A percentile compares a stretch with the other conserved stretches of the same genome.
Evolutionary conservation across 92 coral and sea anemone species (phyloP).

Genomic region (Scolanthus callimorphus): DNA sequence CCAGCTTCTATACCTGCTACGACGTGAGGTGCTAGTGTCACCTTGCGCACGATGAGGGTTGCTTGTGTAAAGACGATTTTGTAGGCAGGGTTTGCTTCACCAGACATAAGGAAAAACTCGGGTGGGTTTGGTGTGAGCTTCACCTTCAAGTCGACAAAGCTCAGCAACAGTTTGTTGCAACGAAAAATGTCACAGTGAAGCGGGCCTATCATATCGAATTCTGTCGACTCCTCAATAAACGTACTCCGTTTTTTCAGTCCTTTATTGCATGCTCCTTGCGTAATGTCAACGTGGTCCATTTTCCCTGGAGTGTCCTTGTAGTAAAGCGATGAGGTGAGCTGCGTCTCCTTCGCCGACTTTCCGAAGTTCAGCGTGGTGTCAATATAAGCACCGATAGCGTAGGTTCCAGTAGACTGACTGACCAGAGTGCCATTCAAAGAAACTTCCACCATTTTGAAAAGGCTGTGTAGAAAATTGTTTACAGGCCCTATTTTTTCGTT

Average conservation of each 20-base stretch:
- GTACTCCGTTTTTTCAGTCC: constrained; percentile 22
- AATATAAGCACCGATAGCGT: constrained; percentile 1
- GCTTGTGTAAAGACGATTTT: not conserved
- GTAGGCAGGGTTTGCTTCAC: constrained; percentile 5
- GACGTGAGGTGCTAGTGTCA: constrained; percentile 5
- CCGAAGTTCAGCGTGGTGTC: constrained; percentile 18
- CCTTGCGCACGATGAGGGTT: constrained; percentile 11
- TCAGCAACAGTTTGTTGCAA: constrained; percentile 15
- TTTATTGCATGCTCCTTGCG: constrained; percentile 1
- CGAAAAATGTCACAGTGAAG: constrained; percentile 18
- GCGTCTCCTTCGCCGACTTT: constrained; percentile 6
- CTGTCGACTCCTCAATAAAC: constrained; percentile 18
- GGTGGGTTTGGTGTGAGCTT: constrained; percentile 12
- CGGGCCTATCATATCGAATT: constrained; percentile 24
- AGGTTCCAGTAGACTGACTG: constrained; percentile 23
- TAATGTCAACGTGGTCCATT: constrained; percentile 5
- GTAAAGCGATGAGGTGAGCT: constrained; percentile 5
- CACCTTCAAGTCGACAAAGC: constrained; percentile 35
- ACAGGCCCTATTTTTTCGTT: constrained; percentile 11
- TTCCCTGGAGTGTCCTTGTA: constrained; percentile 23
- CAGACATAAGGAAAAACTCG: constrained; percentile 21
- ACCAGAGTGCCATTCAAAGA: constrained; percentile 11
- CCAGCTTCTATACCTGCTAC: constrained; percentile 4
- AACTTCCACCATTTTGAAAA: constrained; percentile 19
- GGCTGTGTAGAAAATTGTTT: constrained; percentile 17